Conservation (phyloP, 2,888 invertebrate genomes). For the Diadromus collaris region DNA sequence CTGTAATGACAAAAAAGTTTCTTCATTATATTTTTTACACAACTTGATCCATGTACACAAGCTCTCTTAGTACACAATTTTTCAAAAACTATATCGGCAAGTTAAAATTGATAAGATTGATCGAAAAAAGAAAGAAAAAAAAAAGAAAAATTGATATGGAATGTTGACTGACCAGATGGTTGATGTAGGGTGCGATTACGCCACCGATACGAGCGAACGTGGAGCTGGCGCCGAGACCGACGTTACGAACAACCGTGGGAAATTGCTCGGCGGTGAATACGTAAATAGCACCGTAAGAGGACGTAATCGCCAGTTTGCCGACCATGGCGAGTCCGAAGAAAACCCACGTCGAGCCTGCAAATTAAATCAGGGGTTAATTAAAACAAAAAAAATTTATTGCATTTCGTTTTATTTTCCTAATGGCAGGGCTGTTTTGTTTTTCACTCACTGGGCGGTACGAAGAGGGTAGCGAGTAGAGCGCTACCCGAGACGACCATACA, state of each 20-base stretch:
- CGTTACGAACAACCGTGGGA: constrained; percentile 87
- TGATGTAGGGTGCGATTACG: constrained; percentile 84
- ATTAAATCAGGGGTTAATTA: constrained; percentile 23
- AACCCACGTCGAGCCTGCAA: constrained; percentile 82
- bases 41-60: not conserved
- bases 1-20: constrained; percentile 74
- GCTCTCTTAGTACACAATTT: not conserved
- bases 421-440: not conserved
- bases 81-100: not conserved
- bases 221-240: constrained; percentile 84
- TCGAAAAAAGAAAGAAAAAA: not conserved
- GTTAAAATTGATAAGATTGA: constrained; percentile 6
- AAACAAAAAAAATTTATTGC: constrained; percentile 13
- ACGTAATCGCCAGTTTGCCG: constrained; percentile 87
- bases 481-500: constrained; percentile 85
- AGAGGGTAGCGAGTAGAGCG: constrained; percentile 82
- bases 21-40: not conserved
- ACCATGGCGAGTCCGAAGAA: constrained; percentile 85
- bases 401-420: not conserved
- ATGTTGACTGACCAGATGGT: constrained; percentile 81
- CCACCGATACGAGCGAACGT: constrained; percentile 85
- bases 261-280: constrained; percentile 89
- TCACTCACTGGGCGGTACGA: constrained; percentile 82
- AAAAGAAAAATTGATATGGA: not conserved
- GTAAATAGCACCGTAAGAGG: constrained; percentile 88